Base-by-base conservation (phyloP, 53 echinoderm and acorn worm species). In the Echinometra lucunter region DNA sequence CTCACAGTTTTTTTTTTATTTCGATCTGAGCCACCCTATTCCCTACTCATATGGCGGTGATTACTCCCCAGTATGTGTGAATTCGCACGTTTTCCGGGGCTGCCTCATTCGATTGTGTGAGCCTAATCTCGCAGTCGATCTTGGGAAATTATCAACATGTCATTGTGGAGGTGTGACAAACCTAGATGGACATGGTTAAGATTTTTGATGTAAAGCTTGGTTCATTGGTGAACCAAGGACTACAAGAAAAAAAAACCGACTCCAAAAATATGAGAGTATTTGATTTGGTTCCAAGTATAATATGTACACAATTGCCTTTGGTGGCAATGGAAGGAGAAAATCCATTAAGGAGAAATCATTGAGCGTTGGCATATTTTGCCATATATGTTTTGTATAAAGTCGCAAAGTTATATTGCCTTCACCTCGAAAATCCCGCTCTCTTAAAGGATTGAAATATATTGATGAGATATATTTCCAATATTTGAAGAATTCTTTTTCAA, bases 81-180 rank as follows among this genome's bases (percentile, higher is more conserved):
- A 85, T 85, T 85, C 45, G 49, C 85, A 85, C 85, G 53, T 85
- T 85, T 49, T 85, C 28, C 0, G 85, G 13, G 47, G 85, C 30
- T n/a, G 15, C 30, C 11, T 10, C 13, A 85, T 47, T 11, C 23
- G 6, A 47, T 49, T 47, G 85, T 85, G 49, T 85, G 85, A 53
- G 30, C 15, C 45, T 85, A 45, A 49, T 85, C 49, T 30, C n/a
- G n/a, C 45, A 85, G 28, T 85, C 85, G n/a, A 49, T 85, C 85
- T 49, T 53, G 27, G 47, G 28, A 13, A 47, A 49, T 49, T 12
- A 25, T 74, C 47, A 11, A 85, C 49, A 85, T 85, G 85, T 49
- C 85, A 85, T 25, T 49, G 28, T 7, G 1, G 11, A 72, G 72
- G 78, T 42, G 78, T 78, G 38, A 21, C 19, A 12, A 38, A 42